Evolutionary conservation across 2,888 invertebrate genomes (phyloP), one percentile per base, ranked within the genome.

Genomic region (Lithophane ornitopus): DNA sequence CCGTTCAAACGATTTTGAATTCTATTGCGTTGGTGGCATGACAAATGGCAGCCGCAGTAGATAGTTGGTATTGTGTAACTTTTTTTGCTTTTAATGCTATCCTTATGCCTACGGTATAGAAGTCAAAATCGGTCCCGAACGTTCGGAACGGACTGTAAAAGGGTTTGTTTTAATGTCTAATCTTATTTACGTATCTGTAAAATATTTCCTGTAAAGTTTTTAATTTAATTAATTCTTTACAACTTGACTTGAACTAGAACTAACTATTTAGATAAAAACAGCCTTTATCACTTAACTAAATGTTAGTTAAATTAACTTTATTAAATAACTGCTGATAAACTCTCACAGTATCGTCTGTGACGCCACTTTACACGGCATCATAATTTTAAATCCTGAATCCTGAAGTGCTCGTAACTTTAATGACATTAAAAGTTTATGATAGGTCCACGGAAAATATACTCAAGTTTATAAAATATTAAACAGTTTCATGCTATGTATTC

Each of bases 351-450:
- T 62, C 46, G 14, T 44, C 52, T n/a, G 26, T 49, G 26, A 26
- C 14, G 41, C 16, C 26, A 61, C 26, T 63, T 80, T 49, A 74
- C 80, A 56, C 34, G 3, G 16, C 26, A 74, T 77, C 74, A 74
- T 56, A 56, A 77, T 62, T 74, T 74, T 56, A 56, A 80, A 74
- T 80, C 62, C 46, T 54, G 54, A 61, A 59, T 70, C 34, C 59
- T 52, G 44, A 80, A 77, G 28, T 41, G 28, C 22, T 80, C 54
- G 41, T 56, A 49, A 73, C 41, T 56, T 49, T 56, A 73, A 77
- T 56, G 54, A 41, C 28, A 80, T 80, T 80, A 56, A 56, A 80
- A 72, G 7, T 77, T 80, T 73, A 73, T 41, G 41, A 49, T 62
- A 26, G 16, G 12, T 49, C 14, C n/a, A 66, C 8, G n/a, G n/a